Evolutionary conservation across 1,140 invertebrate genomes (phyloP), one percentile per base, ranked within the genome.

Genomic region (Matsumurasca onukii): DNA sequence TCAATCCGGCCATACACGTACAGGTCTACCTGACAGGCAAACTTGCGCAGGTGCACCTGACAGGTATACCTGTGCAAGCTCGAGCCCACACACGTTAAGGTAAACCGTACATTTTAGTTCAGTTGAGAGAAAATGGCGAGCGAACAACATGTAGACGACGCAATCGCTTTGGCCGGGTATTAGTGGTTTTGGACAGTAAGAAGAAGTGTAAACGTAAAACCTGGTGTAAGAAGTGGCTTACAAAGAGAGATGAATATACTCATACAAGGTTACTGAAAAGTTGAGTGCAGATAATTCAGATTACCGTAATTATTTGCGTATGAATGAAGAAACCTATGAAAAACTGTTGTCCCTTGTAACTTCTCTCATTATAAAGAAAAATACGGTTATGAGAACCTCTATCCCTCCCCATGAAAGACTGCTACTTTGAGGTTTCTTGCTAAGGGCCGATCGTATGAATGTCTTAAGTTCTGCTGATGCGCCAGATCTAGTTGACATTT

Each of bases 401-500:
- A 62, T 68, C 39, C 30, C 55, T 59, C 22, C 27, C 55, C 3
- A 45, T 45, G 39, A 45, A n/a, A n/a, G n/a, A n/a, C n/a, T n/a
- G n/a, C n/a, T n/a, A n/a, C n/a, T n/a, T n/a, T n/a, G n/a, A n/a
- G n/a, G n/a, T n/a, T n/a, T n/a, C n/a, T n/a, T n/a, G n/a, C n/a
- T n/a, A n/a, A n/a, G n/a, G n/a, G n/a, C n/a, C n/a, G n/a, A n/a
- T n/a, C n/a, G n/a, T n/a, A n/a, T n/a, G n/a, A n/a, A n/a, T n/a
- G n/a, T n/a, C n/a, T n/a, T n/a, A n/a, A n/a, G n/a, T n/a, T 77
- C 73, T 34, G 74, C 67, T 66, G 66, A 69, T 65, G 72, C 68
- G 15, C 71, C 75, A 67, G 74, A 73, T 65, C 70, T 76, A 49
- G 70, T 66, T 24, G 70, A 73, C 49, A 64, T 66, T 22, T 70